phyloP scores from a whole-genome alignment of 2,888 invertebrate species.

The Parnassius apollo region DNA sequence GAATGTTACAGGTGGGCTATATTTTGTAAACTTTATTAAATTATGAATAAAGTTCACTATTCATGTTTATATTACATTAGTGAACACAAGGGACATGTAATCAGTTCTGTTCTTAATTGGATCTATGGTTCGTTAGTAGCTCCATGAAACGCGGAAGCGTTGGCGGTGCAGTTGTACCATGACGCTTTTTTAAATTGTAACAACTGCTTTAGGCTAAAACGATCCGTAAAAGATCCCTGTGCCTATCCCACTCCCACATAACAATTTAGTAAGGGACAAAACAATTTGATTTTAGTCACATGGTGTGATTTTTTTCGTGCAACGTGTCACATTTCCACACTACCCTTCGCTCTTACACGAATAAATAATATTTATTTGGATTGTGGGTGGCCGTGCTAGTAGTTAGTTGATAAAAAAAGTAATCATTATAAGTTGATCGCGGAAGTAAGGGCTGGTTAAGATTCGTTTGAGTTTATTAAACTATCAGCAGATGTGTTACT shows the following conservation, averaged over 20 bases:
- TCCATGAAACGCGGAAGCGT: slow-evolving; percentile 30
- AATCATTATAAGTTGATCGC: slow-evolving; percentile 53
- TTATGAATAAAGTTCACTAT: no score
- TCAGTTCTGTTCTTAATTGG: slow-evolving; percentile 6
- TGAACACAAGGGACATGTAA: no score
- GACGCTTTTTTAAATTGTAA: slow-evolving; percentile 61
- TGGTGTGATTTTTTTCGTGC: slow-evolving; percentile 69
- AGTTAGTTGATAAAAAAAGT: slow-evolving; percentile 54
- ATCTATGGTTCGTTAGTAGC: slow-evolving; percentile 21
- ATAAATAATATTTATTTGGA: slow-evolving; percentile 76
- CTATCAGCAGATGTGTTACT: slow-evolving; percentile 55
- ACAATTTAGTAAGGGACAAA: slow-evolving; percentile 50
- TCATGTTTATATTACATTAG: no score
- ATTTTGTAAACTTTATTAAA: no score
- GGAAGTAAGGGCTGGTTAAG: slow-evolving; percentile 70
- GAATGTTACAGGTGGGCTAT: no score
- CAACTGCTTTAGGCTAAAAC: slow-evolving; percentile 51
- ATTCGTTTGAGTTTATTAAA: slow-evolving; percentile 48
- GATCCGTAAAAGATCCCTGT: slow-evolving; percentile 43
- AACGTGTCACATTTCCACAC: slow-evolving; percentile 71
- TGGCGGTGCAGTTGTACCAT: slow-evolving; percentile 70
- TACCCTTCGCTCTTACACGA: slow-evolving; percentile 64
- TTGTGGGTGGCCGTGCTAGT: slow-evolving; percentile 71
- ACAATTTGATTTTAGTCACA: slow-evolving; percentile 52
- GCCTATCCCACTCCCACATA: slow-evolving; percentile 42